Evolutionary conservation across 1,140 invertebrate species (phyloP), one percentile per base, ranked within the genome.

Genomic region (Schlechtendalia chinensis): DNA sequence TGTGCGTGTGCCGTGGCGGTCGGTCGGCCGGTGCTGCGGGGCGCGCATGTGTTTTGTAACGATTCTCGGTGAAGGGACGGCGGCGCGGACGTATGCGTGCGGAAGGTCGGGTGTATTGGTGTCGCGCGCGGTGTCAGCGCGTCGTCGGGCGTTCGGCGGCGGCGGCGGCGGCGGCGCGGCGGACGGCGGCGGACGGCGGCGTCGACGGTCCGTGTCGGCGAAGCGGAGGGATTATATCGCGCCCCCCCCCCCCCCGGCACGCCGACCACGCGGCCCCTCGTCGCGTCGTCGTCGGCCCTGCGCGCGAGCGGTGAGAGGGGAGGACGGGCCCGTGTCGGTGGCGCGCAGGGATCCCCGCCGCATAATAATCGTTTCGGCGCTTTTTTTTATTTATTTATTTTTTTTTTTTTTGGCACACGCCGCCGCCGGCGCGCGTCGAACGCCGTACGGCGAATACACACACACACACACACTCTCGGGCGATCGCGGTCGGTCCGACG

Each of bases 361-460:
- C 63, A 67, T 32, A 67, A 67, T 67, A 47, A 69, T 47, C 63
- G 32, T 67, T 67, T 67, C 32, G 6, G 61, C 45, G 39, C 47
- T 69, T 45, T 65, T 69, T 69, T 47, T 69, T 22, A 14, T 47
- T 16, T 39, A 12, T 24, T 69, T 69, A 4, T 53, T 82, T 53
- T 6, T 24, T 50, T 71, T 61, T 61, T 80, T 67, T 82, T 82
- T 32, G 82, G 67, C 67, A 71, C 67, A 71, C 45, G 67, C 67
- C 45, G 47, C 67, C 22, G 47, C 16, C 22, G 22, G 47, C 27
- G 58, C 12, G 8, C 27, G 59, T 17, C 61, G 61, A 63, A 16
- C 59, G 27, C 59, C 27, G 59, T 24, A 27, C 16, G 27, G 24
- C 16, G 27, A 22, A 24, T 29, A 16, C 59, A 61, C 58, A 24